Percentiles rank a stretch among this genome's conserved stretches.
phyloP scores from a whole-genome alignment of 2,797 vertebrate genomes.

The Choloepus didactylus region DNA sequence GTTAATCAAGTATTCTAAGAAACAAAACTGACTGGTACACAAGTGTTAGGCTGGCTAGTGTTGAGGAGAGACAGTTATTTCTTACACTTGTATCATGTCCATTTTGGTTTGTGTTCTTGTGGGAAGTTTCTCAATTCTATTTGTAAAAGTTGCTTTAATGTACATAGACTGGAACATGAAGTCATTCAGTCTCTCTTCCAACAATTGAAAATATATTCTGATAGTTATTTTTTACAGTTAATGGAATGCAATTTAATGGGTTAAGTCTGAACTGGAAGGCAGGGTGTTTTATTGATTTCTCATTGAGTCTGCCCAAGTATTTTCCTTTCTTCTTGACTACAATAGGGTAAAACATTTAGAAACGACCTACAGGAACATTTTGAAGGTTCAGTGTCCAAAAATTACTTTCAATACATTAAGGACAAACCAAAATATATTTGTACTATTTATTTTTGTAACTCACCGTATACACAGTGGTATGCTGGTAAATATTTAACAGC shows the following conservation, averaged over 20 bases:
- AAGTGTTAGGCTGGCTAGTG: background rate
- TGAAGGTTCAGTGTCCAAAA: conserved; percentile 58
- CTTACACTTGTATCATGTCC: background rate
- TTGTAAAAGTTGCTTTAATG: background rate
- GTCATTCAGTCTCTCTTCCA: conserved; percentile 22
- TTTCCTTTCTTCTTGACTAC: conserved; percentile 10
- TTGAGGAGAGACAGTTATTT: background rate
- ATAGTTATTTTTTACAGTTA: conserved; percentile 68
- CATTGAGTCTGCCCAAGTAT: conserved; percentile 1
- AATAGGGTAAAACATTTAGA: conserved; percentile 45
- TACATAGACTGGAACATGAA: background rate
- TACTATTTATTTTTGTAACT: background rate
- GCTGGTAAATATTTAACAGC: background rate
- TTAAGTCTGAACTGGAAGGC: conserved; percentile 10
- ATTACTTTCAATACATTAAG: conserved; percentile 43
- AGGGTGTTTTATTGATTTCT: conserved; percentile 69
- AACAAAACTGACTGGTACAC: background rate
- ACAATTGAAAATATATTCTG: conserved; percentile 37
- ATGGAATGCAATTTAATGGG: conserved; percentile 56
- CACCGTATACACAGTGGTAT: background rate
- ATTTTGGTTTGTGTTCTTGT: background rate
- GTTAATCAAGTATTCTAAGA: background rate
- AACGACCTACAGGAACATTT: conserved; percentile 50
- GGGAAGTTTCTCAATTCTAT: conserved; percentile 31
- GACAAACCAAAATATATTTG: conserved; percentile 38